phyloP scores from a whole-genome alignment of 2,888 invertebrate genomes.

The Hypercompe scribonia region DNA sequence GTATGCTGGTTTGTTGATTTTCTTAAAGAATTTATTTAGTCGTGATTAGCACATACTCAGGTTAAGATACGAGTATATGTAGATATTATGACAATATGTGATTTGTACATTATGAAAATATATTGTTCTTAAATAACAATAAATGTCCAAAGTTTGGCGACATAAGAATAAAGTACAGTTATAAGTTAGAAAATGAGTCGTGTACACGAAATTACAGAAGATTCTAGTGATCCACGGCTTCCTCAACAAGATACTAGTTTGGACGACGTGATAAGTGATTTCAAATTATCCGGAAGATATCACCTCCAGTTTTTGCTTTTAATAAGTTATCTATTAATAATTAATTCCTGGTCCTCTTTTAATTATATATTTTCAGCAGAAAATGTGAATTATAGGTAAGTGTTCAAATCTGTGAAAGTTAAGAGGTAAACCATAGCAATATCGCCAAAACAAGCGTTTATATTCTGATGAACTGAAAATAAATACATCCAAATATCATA shows the following conservation, averaged over 20 bases:
- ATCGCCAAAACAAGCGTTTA: too few species aligned
- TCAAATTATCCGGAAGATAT: conserved; percentile 46
- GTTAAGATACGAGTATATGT: too few species aligned
- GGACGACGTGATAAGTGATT: conserved; percentile 40
- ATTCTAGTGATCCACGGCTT: neutral
- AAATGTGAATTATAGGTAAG: conserved; percentile 40
- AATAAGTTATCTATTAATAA: conserved; percentile 29
- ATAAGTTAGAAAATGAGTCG: neutral
- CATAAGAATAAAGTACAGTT: neutral
- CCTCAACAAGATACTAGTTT: conserved; percentile 20
- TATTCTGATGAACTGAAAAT: too few species aligned
- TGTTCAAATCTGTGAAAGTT: neutral
- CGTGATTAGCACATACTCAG: neutral
- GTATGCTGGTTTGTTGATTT: neutral
- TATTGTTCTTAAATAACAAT: neutral
- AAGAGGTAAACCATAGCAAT: too few species aligned
- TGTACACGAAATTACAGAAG: neutral
- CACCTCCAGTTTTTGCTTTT: conserved; percentile 40
- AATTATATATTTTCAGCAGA: conserved; percentile 50
- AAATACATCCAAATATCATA: too few species aligned
- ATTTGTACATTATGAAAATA: too few species aligned
- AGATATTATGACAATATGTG: neutral
- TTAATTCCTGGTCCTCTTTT: conserved; percentile 28
- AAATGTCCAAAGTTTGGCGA: neutral
- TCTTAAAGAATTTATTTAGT: neutral